Conservation (phyloP, 2,113 vertebrate genomes). For the Eubucco bourcierii region DNA sequence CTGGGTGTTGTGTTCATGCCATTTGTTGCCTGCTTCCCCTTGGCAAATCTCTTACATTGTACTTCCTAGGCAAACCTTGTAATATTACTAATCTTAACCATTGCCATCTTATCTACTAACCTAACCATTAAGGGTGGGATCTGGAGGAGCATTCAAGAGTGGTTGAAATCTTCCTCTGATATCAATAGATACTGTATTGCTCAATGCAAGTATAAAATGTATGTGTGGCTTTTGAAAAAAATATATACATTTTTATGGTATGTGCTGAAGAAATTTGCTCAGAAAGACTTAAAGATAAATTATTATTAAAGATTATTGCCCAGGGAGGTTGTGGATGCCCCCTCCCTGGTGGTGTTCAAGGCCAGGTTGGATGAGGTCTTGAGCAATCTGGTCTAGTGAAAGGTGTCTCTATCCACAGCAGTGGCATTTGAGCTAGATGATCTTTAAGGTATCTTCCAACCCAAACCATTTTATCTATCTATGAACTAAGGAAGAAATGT, state of each 20-base stretch:
- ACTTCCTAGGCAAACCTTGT: background rate
- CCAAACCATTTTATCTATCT: no score
- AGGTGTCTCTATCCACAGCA: no score
- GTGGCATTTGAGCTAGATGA: no score
- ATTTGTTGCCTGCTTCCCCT: background rate
- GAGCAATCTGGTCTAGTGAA: no score
- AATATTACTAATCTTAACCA: background rate
- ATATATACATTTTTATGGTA: no score
- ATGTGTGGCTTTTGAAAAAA: background rate
- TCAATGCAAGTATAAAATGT: background rate
- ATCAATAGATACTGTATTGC: background rate
- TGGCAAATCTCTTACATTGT: background rate
- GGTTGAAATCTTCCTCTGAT: background rate
- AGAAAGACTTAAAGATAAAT: background rate
- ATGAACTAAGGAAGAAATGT: background rate
- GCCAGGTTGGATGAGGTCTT: no score
- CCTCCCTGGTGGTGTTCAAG: no score
- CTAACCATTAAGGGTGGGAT: background rate
- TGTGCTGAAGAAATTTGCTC: background rate
- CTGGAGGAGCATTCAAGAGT: background rate
- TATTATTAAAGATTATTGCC: no score
- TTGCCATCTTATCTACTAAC: background rate
- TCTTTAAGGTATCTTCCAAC: no score
- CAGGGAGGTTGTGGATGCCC: no score
- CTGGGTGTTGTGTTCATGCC: background rate